Conservation (phyloP, 2,888 invertebrate genomes). For the Rotaria macrura region DNA sequence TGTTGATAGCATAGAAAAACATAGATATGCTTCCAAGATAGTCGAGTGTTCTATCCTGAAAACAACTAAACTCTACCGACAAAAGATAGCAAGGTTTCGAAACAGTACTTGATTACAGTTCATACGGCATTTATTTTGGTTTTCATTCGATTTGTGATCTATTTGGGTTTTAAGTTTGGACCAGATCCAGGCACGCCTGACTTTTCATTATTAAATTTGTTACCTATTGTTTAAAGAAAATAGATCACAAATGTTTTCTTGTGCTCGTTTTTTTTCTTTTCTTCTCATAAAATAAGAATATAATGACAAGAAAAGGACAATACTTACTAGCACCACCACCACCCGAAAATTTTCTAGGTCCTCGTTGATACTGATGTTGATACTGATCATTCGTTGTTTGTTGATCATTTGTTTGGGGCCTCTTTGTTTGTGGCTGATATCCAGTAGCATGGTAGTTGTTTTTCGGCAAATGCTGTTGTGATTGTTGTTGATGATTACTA, state of each 20-base stretch:
- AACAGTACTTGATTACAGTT: neutral
- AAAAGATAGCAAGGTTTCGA: neutral
- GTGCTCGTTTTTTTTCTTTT: neutral
- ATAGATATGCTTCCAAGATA: neutral
- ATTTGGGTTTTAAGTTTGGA: conserved; percentile 17
- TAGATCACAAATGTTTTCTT: neutral
- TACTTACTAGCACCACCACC: neutral
- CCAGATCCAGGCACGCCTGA: conserved; percentile 9
- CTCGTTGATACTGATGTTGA: neutral
- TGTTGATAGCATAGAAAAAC: neutral
- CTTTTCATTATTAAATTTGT: neutral
- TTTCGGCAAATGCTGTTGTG: neutral
- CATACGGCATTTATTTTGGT: neutral
- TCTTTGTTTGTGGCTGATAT: neutral
- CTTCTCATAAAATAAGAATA: neutral
- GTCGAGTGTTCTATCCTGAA: neutral
- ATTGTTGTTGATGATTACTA: neutral
- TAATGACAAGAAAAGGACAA: neutral
- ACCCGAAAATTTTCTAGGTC: neutral
- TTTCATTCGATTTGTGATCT: neutral
- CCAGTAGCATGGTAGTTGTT: neutral
- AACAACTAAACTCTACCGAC: neutral
- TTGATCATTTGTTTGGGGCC: neutral
- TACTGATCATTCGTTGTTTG: neutral
- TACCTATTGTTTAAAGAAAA: conserved; percentile 4